phyloP scores from a whole-genome alignment of 2,888 invertebrate genomes.

The Eudasyphora cyanicolor region DNA sequence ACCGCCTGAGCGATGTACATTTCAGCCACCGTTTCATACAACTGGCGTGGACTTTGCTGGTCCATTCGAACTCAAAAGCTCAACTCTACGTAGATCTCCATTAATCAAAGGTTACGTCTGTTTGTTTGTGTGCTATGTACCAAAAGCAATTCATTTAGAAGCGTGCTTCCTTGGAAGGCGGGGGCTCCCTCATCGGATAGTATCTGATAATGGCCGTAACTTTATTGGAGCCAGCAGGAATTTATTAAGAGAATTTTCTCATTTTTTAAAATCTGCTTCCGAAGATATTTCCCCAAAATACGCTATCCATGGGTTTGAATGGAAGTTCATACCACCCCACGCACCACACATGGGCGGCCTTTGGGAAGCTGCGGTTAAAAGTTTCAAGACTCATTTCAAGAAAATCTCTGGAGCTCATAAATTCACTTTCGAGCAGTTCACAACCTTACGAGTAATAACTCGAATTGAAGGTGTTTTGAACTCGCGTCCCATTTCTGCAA shows the following conservation, averaged over 20 bases:
- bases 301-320: slow-evolving; percentile 32
- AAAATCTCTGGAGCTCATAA: slow-evolving; percentile 1
- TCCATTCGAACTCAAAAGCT: slow-evolving; percentile 22
- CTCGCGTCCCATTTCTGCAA: too few species aligned
- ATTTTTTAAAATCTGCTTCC: neutral
- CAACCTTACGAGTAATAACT: neutral
- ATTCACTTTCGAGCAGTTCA: slow-evolving; percentile 41
- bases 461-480: neutral
- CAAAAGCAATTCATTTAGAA: too few species aligned
- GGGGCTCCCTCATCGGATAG: slow-evolving; percentile 34
- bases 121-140: too few species aligned
- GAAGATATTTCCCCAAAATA: slow-evolving; percentile 24
- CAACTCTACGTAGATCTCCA: neutral
- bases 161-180: neutral
- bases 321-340: slow-evolving; percentile 40
- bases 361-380: slow-evolving; percentile 40
- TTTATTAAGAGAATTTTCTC: too few species aligned
- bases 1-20: slow-evolving; percentile 5
- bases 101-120: neutral
- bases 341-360: slow-evolving; percentile 52
- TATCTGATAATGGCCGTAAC: slow-evolving; percentile 36
- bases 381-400: slow-evolving; percentile 28
- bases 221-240: slow-evolving; percentile 35
- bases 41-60: slow-evolving; percentile 31
- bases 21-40: neutral